phyloP scores from a whole-genome alignment of 2,888 invertebrate species.

The Baccha elongata region DNA sequence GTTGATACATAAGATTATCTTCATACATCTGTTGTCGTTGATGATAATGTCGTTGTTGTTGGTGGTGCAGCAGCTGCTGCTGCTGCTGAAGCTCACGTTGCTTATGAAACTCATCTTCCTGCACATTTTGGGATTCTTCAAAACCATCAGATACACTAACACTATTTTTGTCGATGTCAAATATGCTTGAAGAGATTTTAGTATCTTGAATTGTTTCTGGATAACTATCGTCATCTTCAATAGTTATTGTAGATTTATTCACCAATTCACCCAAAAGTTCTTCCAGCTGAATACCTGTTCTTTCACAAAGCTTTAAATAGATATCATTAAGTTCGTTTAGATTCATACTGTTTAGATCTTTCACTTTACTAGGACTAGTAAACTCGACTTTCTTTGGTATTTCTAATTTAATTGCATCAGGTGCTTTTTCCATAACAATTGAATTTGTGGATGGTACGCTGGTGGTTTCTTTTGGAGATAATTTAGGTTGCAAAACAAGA shows the following conservation, averaged over 20 bases:
- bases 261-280: slow-evolving; percentile 34
- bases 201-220: not conserved
- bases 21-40: slow-evolving; percentile 16
- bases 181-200: not conserved
- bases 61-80: slow-evolving; percentile 2
- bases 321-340: slow-evolving; percentile 41
- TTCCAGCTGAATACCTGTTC: slow-evolving; percentile 60
- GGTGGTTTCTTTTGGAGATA: not conserved
- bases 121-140: not conserved
- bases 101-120: slow-evolving; percentile 11
- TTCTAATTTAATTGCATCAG: not conserved
- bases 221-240: not conserved
- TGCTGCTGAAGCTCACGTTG: not conserved
- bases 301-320: slow-evolving; percentile 35
- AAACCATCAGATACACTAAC: not conserved
- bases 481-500: not conserved
- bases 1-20: no score
- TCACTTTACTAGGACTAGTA: not conserved
- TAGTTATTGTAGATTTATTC: slow-evolving; percentile 1
- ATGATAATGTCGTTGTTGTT: slow-evolving; percentile 1
- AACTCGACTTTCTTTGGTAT: not conserved
- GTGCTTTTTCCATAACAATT: not conserved
- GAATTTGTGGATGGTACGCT: not conserved
- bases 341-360: slow-evolving; percentile 38
- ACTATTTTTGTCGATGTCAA: not conserved